A percentile compares a stretch with the other conserved stretches of the same genome.
Conservation (phyloP, 2,888 invertebrate genomes). For the Andrena bicolor region DNA sequence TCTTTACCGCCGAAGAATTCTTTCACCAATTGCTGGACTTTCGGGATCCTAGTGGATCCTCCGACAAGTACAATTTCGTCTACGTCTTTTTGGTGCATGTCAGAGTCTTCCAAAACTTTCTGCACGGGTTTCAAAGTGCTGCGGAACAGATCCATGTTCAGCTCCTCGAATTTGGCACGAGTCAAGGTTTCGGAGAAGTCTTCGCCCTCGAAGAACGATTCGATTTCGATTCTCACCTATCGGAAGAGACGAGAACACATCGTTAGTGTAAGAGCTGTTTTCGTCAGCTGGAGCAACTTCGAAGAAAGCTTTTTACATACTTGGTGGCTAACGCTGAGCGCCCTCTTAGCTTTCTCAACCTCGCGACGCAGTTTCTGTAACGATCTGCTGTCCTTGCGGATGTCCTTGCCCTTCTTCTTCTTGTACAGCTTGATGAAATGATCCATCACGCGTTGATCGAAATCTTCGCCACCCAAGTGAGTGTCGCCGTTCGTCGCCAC, state of each 20-base stretch:
- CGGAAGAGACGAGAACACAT: background rate
- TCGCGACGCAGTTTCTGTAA: conserved; percentile 98
- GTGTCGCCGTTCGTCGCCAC: conserved; percentile 98
- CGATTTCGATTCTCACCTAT: conserved; percentile 98
- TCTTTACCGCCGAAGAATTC: conserved; percentile 99
- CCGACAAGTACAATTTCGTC: conserved; percentile 99
- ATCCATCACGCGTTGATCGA: conserved; percentile 99
- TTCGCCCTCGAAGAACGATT: conserved; percentile 98
- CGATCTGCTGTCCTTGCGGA: conserved; percentile 96
- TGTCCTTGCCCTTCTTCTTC: conserved; percentile 99
- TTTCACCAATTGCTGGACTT: conserved; percentile 96
- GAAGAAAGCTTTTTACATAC: conserved; percentile 60
- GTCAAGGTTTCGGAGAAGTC: conserved; percentile 99
- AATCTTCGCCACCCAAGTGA: conserved; percentile 99
- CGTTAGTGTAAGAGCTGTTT: background rate
- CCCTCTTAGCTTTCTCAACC: conserved; percentile 98
- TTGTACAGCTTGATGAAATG: conserved; percentile 99
- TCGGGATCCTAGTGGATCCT: conserved; percentile 99
- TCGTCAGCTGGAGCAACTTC: background rate
- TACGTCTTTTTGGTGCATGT: conserved; percentile 99
- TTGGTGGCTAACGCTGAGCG: conserved; percentile 97
- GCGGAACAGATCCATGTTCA: conserved; percentile 92
- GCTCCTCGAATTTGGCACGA: conserved; percentile 99
- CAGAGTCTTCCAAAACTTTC: conserved; percentile 98
- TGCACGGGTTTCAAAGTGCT: conserved; percentile 90